Evolutionary conservation across 2,888 invertebrate genomes (phyloP), one percentile per base, ranked within the genome.

Genomic region (Torymus texanus): DNA sequence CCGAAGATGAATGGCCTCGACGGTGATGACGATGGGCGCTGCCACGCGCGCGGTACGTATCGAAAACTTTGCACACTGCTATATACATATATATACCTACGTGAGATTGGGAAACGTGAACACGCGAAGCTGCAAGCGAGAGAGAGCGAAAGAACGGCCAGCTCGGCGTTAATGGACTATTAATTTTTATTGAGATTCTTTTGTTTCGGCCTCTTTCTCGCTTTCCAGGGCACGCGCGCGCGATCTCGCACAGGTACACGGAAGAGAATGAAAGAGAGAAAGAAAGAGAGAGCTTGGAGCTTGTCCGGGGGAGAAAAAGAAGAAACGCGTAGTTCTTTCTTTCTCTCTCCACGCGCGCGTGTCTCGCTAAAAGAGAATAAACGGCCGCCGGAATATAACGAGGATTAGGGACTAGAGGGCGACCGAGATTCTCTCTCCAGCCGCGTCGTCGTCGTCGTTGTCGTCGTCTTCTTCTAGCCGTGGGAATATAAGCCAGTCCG

Each of bases 151-250:
- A 61, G 29, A 11, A 12, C 3, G 53, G 12, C 29, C 58, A 18
- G 24, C 50, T 12, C 24, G 53, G 61, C 62, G 62, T 73, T 73
- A 76, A 73, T 76, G 68, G 80, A 80, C 76, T 73, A 80, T 80
- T 76, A 67, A 80, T 80, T 80, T 73, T 79, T 79, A 79, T 75
- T 61, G 71, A 67, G 61, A 75, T 75, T 61, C 66, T 70, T 75
- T 79, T 71, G 68, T 65, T 74, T 68, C 41, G 11, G 3, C 14
- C 53, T 72, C 16, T 51, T 14, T 14, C 51, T n/a, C 29, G 29
- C 13, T 24, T 11, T 66, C 21, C 14, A 63, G 41, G 29, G 24
- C 55, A 13, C 29, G 51, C 53, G 16, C 18, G 24, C 24, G 53
- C 21, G 51, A 21, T 21, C n/a, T 21, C 50, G 53, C 16, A 14